Conservation (phyloP, 2,113 vertebrate genomes). For the Solea senegalensis region DNA sequence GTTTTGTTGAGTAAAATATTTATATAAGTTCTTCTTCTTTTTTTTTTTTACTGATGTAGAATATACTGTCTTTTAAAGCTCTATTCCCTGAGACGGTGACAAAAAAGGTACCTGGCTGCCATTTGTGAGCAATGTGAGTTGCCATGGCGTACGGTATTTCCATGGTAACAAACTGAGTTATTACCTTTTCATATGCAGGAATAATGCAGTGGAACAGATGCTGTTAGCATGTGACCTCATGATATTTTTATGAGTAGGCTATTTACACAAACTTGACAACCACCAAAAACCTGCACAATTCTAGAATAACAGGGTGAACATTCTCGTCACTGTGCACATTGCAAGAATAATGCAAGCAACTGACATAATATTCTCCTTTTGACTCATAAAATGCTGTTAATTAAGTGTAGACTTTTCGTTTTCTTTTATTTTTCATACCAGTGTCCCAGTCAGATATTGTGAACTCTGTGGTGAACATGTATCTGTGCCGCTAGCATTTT, state of each 20-base stretch:
- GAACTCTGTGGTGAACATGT: slow-evolving; percentile 19
- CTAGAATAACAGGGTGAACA: slow-evolving; percentile 13
- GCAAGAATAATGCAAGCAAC: background rate
- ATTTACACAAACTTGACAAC: slow-evolving; percentile 40
- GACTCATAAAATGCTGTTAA: slow-evolving; percentile 21
- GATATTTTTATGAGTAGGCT: slow-evolving; percentile 43
- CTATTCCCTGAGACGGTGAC: slow-evolving; percentile 34
- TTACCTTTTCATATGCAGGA: slow-evolving; percentile 24
- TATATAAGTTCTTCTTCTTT: slow-evolving; percentile 13
- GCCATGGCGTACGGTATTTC: slow-evolving; percentile 48
- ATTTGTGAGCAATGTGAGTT: slow-evolving; percentile 33
- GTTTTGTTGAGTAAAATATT: background rate
- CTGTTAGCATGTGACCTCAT: slow-evolving; percentile 42
- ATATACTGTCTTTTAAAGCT: slow-evolving; percentile 37
- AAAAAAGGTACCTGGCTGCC: slow-evolving; percentile 28
- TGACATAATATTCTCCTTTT: slow-evolving; percentile 6
- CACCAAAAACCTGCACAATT: slow-evolving; percentile 16
- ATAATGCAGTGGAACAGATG: slow-evolving; percentile 26
- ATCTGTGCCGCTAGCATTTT: slow-evolving; percentile 25
- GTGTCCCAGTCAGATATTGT: slow-evolving; percentile 11
- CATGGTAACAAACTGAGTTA: slow-evolving; percentile 66
- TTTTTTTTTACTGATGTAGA: slow-evolving; percentile 30
- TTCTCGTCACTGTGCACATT: slow-evolving; percentile 20
- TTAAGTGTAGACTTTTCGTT: slow-evolving; percentile 22
- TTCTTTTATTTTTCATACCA: slow-evolving; percentile 19